Base-by-base conservation (phyloP, 1,140 invertebrate genomes). In the Cydia amplana region DNA sequence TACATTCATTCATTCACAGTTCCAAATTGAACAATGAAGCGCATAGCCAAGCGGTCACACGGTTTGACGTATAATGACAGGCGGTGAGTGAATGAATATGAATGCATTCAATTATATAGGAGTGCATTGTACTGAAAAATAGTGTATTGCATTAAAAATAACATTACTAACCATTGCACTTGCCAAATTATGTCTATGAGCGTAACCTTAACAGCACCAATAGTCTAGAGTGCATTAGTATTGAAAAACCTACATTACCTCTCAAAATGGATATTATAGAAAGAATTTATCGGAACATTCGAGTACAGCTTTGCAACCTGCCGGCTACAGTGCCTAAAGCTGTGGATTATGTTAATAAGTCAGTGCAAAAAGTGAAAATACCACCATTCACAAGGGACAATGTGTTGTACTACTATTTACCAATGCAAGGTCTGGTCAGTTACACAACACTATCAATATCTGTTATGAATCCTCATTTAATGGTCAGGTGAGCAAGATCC, bases 381-480 rank as follows among this genome's bases (percentile, higher is more conserved):
- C 91, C 88, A 74, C 90, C 92, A 20, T 86, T 93, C 23, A 93
- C 86, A 28, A 92, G 83, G 76, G 89, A 93, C 73, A 93, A 93
- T 88, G 85, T 93, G 18, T 80, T 93, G 23, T 93, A 89, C 84
- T 93, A 93, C 82, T 93, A 93, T 87, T 83, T 93, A 81, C 92
- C 92, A 72, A 78, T 93, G 73, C 92, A 93, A 90, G 92, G 92
- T 32, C 80, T 93, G 63, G 85, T 90, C 77, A 90, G 91, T 89
- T 93, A 93, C 83, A 91, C 92, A 89, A 90, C 91, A 55, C 85
- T 93, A 72, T 93, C 93, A 75, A 80, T 93, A n/a, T 88, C 87
- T 87, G 92, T 93, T 63, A 93, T 93, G 92, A 92, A 93, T 73
- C 93, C 93, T 16, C 87, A 90, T 80, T 77, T 93, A 74, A 89